These are phyloP conservation scores for Eulemur macaco DNA, from an alignment of 2,113 vertebrate species.

Conservation along the genomic window DNA sequence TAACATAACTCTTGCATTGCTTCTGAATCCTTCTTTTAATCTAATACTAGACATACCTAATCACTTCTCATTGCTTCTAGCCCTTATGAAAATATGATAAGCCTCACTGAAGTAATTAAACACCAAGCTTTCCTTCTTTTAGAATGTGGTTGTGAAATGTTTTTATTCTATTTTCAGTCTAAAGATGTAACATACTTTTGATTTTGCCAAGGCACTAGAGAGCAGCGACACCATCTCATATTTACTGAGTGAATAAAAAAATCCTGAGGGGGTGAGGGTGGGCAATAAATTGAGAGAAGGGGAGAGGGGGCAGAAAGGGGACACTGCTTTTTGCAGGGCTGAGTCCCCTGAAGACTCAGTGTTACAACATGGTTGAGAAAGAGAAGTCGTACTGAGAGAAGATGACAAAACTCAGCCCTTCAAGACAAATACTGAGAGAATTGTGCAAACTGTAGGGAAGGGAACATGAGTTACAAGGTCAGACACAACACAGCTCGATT, in stretches of 20 bases:
- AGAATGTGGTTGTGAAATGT: not conserved
- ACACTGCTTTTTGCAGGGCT: not conserved
- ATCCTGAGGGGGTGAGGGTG: not conserved
- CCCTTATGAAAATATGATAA: not conserved
- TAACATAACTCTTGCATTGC: not conserved
- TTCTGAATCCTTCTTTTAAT: not conserved
- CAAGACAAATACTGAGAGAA: not conserved
- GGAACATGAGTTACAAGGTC: not conserved
- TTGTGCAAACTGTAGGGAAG: not conserved
- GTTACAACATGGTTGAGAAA: not conserved
- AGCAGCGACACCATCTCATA: not conserved
- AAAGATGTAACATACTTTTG: not conserved
- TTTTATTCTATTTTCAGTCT: slow-evolving; percentile 16
- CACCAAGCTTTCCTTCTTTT: not conserved
- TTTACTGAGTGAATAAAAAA: not conserved
- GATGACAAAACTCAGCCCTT: not conserved
- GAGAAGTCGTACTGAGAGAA: not conserved
- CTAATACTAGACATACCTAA: not conserved
- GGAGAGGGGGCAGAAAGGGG: not conserved
- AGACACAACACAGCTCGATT: not conserved
- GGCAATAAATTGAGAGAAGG: not conserved
- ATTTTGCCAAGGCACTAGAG: not conserved
- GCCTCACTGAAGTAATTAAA: not conserved
- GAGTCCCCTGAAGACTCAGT: not conserved
- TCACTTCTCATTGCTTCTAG: not conserved